Evolutionary conservation across 2,797 vertebrate species (phyloP).

Genomic region (Nasua narica): DNA sequence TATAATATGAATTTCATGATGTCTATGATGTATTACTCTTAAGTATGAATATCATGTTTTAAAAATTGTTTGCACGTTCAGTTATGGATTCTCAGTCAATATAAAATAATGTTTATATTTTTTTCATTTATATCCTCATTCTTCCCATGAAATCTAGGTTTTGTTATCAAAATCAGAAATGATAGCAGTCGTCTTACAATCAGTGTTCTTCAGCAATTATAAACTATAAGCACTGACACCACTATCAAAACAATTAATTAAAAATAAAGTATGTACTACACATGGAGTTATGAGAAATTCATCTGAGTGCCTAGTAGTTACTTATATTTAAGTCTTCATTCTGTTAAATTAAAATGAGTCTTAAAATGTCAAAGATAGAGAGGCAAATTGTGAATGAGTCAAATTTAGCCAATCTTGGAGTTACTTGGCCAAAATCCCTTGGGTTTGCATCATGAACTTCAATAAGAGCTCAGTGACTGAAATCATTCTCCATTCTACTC

Average conservation of each 20-base stretch:
- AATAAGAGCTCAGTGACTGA: neutral
- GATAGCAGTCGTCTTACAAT: neutral
- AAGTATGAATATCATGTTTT: neutral
- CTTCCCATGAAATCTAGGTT: neutral
- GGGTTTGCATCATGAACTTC: neutral
- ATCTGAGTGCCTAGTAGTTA: neutral
- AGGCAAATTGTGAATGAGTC: conserved; percentile 6
- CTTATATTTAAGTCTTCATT: neutral
- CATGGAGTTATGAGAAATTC: neutral
- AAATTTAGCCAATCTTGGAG: neutral
- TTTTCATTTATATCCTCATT: neutral
- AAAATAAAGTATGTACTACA: neutral
- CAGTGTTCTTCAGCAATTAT: neutral
- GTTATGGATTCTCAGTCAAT: neutral
- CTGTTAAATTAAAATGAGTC: neutral
- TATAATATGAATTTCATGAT: neutral
- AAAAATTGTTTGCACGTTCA: neutral
- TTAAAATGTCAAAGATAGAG: neutral
- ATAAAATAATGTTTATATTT: neutral
- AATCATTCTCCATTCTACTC: neutral
- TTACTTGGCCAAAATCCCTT: conserved; percentile 29
- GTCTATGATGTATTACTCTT: neutral
- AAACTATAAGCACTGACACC: neutral
- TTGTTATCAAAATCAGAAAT: conserved; percentile 25
- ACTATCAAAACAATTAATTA: neutral